Conservation (phyloP, 2,888 invertebrate species). For the Epinotia bilunana region DNA sequence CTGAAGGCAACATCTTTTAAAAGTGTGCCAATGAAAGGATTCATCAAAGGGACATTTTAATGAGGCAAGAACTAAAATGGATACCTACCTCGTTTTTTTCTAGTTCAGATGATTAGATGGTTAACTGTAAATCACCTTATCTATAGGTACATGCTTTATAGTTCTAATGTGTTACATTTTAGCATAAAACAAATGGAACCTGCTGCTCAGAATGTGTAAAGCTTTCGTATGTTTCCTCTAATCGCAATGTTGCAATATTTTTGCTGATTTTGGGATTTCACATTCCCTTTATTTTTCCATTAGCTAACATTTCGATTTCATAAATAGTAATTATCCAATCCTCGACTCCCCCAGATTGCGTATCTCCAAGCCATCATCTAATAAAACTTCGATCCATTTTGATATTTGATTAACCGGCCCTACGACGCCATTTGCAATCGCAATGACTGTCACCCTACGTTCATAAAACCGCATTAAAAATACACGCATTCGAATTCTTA, state of each 20-base stretch:
- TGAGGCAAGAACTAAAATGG: too few relatives aligned
- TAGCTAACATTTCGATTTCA: background rate
- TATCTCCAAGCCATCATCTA: constrained; percentile 45
- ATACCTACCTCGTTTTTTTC: too few relatives aligned
- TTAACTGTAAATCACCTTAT: too few relatives aligned
- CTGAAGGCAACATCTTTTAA: too few relatives aligned
- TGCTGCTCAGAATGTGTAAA: too few relatives aligned
- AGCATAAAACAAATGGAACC: too few relatives aligned
- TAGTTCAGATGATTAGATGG: too few relatives aligned
- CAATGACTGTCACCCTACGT: constrained; percentile 67
- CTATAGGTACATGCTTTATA: too few relatives aligned
- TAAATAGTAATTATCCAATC: constrained; percentile 5
- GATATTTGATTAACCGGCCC: constrained; percentile 67
- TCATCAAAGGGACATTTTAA: too few relatives aligned
- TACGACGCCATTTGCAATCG: constrained; percentile 78
- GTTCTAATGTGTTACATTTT: too few relatives aligned
- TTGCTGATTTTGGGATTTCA: background rate
- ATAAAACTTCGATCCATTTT: constrained; percentile 60
- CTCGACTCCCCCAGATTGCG: constrained; percentile 32
- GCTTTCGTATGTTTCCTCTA: background rate
- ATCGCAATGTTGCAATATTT: background rate
- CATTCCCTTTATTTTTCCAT: background rate
- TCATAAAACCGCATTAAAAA: constrained; percentile 41
- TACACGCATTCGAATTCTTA: background rate
- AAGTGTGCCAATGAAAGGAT: too few relatives aligned